Base-by-base conservation (phyloP, 2,797 vertebrate species). In the Rallus crepitans region DNA sequence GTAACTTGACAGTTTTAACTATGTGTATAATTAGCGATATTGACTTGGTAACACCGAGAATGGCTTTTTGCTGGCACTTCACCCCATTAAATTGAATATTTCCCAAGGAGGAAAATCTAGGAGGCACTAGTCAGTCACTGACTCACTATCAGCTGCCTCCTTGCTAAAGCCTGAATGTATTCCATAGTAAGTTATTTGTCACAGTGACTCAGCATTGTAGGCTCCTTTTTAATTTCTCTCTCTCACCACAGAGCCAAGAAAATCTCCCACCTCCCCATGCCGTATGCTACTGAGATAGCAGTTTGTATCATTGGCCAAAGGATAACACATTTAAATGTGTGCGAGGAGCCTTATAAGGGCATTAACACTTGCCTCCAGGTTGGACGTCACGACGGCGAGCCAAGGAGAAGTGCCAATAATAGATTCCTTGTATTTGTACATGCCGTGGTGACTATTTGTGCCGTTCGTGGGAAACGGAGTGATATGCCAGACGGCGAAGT, bases 121-220 rank as follows among this genome's bases (percentile, higher is more conserved):
- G 95, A 97, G 94, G 93, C 96, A 96, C 97, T 97, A 97, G 96
- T 97, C 97, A 97, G 97, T 98, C 97, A 97, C 97, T 98, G 97
- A 98, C 98, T 98, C 94, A 97, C 96, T 96, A 97, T 97, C 96
- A 97, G 95, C 96, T 97, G 98, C 89, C 79, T 98, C 96, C 97
- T 98, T 98, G 98, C 98, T 98, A 97, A 95, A 96, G 96, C 91
- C 97, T 97, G 96, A 98, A 97, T 97, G 97, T 98, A 98, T 98
- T 98, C 98, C 97, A 97, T 98, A 98, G 98, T 98, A 98, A 98
- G 98, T 97, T 97, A 97, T 98, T 97, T 97, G 96, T 97, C 98
- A 97, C 93, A 97, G 97, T 98, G 98, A 98, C 97, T 98, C 98
- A 98, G 98, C 98, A 97, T 98, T 98, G 98, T 98, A 98, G 98